Conservation (phyloP, 2,888 invertebrate species). For the Drosophila kambysellisi region DNA sequence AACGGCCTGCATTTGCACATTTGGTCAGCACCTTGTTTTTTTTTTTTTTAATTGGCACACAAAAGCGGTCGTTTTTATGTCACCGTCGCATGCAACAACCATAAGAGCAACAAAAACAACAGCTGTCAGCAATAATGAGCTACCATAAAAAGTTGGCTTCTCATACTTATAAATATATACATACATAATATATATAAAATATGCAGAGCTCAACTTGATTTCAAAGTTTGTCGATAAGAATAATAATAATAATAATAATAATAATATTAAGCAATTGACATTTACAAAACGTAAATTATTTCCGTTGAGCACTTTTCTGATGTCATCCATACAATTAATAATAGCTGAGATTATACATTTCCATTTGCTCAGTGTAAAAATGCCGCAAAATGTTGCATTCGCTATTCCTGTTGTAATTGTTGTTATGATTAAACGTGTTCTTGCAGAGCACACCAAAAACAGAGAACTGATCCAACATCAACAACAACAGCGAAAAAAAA, state of each 20-base stretch:
- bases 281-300: neutral
- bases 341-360: neutral
- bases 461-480: conserved; percentile 8
- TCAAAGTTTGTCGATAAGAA: conserved; percentile 12
- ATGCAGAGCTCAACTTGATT: conserved; percentile 14
- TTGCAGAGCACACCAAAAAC: conserved; percentile 3
- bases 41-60: conserved; percentile 46
- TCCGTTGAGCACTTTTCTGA: neutral
- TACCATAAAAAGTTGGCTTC: conserved; percentile 18
- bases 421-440: conserved; percentile 34
- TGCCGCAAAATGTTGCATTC: conserved; percentile 16
- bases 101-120: conserved; percentile 10
- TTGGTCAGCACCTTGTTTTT: conserved; percentile 43
- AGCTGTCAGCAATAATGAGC: conserved; percentile 21
- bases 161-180: neutral
- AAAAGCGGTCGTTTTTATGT: conserved; percentile 51
- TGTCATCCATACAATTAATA: neutral
- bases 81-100: conserved; percentile 53
- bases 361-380: conserved; percentile 26
- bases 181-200: neutral
- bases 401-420: conserved; percentile 1
- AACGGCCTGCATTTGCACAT: conserved; percentile 45
- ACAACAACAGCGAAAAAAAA: neutral
- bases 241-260: neutral
- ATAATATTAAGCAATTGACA: neutral